phyloP scores from a whole-genome alignment of 2,113 vertebrate species.

The Procapra przewalskii region DNA sequence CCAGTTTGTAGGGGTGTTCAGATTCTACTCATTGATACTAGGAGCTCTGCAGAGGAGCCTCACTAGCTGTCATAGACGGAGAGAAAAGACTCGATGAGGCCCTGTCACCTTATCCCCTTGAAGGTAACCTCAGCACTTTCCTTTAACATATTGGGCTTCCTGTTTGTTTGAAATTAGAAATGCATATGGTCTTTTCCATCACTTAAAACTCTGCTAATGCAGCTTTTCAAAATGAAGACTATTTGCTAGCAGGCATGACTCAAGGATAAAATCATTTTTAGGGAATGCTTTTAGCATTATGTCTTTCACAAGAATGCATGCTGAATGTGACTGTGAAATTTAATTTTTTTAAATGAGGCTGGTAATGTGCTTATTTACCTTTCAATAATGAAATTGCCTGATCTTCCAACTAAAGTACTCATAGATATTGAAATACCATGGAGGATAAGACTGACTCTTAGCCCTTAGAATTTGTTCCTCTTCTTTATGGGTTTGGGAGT shows the following conservation, averaged over 20 bases:
- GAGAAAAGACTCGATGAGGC: accelerated
- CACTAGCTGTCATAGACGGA: background rate
- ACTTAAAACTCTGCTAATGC: background rate
- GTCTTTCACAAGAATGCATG: background rate
- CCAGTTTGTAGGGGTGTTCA: background rate
- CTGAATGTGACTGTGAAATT: background rate
- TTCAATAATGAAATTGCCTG: background rate
- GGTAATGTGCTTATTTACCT: background rate
- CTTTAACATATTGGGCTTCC: background rate
- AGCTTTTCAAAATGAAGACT: background rate
- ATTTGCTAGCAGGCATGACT: background rate
- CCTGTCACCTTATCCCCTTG: background rate
- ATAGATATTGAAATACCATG: background rate
- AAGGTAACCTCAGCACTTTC: background rate
- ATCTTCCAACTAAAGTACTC: background rate
- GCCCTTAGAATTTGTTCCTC: background rate
- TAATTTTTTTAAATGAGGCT: background rate
- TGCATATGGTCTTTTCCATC: background rate
- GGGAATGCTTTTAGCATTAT: background rate
- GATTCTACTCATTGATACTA: background rate
- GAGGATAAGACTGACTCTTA: background rate
- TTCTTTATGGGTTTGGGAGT: background rate
- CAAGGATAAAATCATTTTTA: background rate
- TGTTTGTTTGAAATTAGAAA: background rate
- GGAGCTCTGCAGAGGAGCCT: background rate